phyloP scores from a whole-genome alignment of 1,140 invertebrate species.

The Diachasmimorpha longicaudata region DNA sequence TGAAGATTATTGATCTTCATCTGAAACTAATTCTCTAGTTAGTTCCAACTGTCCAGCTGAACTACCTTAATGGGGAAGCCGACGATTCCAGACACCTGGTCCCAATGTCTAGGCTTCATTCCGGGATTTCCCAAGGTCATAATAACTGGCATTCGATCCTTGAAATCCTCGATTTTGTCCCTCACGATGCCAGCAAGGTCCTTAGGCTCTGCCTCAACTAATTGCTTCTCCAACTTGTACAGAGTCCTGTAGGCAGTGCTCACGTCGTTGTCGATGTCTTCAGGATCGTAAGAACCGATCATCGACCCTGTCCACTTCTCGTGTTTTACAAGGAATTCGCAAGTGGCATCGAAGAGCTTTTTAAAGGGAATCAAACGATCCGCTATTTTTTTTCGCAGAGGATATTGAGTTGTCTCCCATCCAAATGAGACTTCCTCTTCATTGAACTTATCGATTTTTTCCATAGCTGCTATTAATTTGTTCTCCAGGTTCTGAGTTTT shows the following conservation, averaged over 20 bases:
- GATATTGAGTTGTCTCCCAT: constrained; percentile 90
- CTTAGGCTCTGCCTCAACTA: constrained; percentile 72
- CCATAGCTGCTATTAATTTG: constrained; percentile 70
- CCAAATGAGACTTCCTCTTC: constrained; percentile 89
- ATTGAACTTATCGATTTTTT: constrained; percentile 89
- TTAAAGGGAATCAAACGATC: constrained; percentile 85
- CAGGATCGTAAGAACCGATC: constrained; percentile 86
- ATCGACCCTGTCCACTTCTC: constrained; percentile 83
- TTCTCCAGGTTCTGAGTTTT: constrained; percentile 79
- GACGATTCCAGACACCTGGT: constrained; percentile 93
- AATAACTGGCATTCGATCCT: constrained; percentile 88
- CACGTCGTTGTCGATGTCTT: constrained; percentile 85
- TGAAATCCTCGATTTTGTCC: constrained; percentile 87
- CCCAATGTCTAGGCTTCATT: constrained; percentile 93
- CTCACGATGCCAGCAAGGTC: constrained; percentile 71
- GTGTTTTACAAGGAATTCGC: constrained; percentile 84
- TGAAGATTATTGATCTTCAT: too few species aligned
- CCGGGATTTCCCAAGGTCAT: constrained; percentile 93
- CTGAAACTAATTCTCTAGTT: too few species aligned
- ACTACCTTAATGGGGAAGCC: constrained; percentile 82
- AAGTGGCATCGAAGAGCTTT: constrained; percentile 86
- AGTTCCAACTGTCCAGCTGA: background rate
- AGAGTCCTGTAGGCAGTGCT: constrained; percentile 80
- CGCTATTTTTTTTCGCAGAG: constrained; percentile 74
- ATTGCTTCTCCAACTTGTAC: constrained; percentile 88